Evolutionary conservation across 2,888 invertebrate genomes (phyloP).

Genomic region (Abrostola triplasia): DNA sequence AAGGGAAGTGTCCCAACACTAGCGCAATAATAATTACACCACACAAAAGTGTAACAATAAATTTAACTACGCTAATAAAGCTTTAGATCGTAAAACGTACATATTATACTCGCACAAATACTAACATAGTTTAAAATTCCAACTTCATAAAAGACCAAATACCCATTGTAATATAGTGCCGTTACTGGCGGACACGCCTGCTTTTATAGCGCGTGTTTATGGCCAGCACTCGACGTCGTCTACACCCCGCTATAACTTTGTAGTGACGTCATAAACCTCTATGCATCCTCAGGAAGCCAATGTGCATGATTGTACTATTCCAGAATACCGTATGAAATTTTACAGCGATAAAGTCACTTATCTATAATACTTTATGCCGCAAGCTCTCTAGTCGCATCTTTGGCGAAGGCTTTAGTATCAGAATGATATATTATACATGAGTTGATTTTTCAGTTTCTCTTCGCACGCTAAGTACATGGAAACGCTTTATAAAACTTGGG

Average conservation of each 20-base stretch:
- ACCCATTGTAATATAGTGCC: constrained; percentile 47
- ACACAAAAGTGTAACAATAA: background rate
- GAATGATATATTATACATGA: constrained; percentile 49
- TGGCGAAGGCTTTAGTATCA: constrained; percentile 32
- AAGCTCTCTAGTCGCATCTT: constrained; percentile 20
- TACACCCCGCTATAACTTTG: constrained; percentile 64
- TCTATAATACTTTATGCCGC: constrained; percentile 29
- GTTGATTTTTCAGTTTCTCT: constrained; percentile 37
- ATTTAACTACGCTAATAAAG: background rate
- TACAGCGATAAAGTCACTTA: constrained; percentile 26
- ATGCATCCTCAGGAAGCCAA: constrained; percentile 57
- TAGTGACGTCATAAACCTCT: constrained; percentile 64
- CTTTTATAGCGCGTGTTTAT: constrained; percentile 66
- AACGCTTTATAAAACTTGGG: constrained; percentile 30
- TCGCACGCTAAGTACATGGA: constrained; percentile 22
- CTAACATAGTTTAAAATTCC: constrained; percentile 39
- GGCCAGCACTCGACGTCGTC: constrained; percentile 60
- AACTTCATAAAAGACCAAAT: constrained; percentile 48
- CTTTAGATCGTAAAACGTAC: constrained; percentile 10
- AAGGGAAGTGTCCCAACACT: background rate
- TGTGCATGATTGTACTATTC: constrained; percentile 49
- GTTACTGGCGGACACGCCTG: constrained; percentile 56
- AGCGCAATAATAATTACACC: background rate
- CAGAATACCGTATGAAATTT: constrained; percentile 32
- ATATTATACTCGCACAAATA: constrained; percentile 13